Percentiles rank a stretch among this genome's conserved stretches.
Evolutionary conservation across 2,888 invertebrate species (phyloP).

Genomic region (Agelastica alni): DNA sequence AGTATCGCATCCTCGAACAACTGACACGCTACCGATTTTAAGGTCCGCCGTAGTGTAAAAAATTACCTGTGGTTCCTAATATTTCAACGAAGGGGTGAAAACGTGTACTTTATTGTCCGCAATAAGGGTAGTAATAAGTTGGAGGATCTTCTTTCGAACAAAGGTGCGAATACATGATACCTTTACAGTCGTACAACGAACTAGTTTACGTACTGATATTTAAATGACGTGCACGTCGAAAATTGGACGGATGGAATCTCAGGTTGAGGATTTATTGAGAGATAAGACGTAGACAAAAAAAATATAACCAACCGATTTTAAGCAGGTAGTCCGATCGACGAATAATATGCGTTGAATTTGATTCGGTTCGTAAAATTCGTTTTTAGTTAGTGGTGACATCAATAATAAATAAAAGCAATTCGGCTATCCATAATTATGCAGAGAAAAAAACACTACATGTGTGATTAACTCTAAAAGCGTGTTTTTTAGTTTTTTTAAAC

Average conservation of each 20-base stretch:
- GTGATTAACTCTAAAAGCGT: too few relatives aligned
- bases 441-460: too few relatives aligned
- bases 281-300: slow-evolving; percentile 54
- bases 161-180: slow-evolving; percentile 31
- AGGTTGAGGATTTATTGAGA: slow-evolving; percentile 54
- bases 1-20: slow-evolving; percentile 23
- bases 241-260: slow-evolving; percentile 45
- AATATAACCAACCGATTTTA: slow-evolving; percentile 54
- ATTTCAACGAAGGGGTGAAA: slow-evolving; percentile 35
- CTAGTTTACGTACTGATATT: not conserved
- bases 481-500: too few relatives aligned
- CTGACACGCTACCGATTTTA: slow-evolving; percentile 24
- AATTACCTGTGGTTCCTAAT: slow-evolving; percentile 20
- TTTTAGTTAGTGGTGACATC: slow-evolving; percentile 10
- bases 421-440: too few relatives aligned
- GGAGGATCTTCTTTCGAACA: slow-evolving; percentile 46
- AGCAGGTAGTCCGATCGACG: slow-evolving; percentile 44
- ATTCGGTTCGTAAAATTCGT: slow-evolving; percentile 22
- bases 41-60: slow-evolving; percentile 13
- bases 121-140: slow-evolving; percentile 51
- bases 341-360: slow-evolving; percentile 44
- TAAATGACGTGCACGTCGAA: not conserved
- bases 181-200: slow-evolving; percentile 10
- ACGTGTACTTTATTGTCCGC: slow-evolving; percentile 42
- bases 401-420: too few relatives aligned